Conservation (phyloP, 1,140 invertebrate genomes). For the Schlechtendalia chinensis region DNA sequence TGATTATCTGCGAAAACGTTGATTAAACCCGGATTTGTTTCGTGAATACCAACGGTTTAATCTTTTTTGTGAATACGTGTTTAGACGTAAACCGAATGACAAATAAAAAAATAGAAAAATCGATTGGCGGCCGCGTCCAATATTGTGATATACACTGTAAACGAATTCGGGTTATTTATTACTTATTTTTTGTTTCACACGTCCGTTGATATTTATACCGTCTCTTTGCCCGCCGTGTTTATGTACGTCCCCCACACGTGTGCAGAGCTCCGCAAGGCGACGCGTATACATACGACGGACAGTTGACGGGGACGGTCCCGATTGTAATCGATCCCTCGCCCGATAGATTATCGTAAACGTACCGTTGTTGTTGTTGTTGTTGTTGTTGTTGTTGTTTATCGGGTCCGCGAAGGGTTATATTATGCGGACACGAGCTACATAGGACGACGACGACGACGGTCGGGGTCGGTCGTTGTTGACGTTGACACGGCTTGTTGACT, state of each 20-base stretch:
- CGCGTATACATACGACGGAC: no score
- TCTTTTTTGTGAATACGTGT: neutral
- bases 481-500: conserved; percentile 29
- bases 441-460: no score
- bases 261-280: no score
- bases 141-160: no score
- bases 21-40: neutral
- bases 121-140: no score
- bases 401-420: conserved; percentile 24
- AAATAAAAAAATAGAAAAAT: no score
- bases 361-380: no score
- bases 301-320: neutral
- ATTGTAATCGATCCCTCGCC: conserved; percentile 26
- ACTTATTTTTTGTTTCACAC: conserved; percentile 4
- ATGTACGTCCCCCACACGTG: no score
- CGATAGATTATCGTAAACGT: neutral
- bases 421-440: conserved; percentile 26
- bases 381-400: conserved; percentile 28
- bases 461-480: conserved; percentile 1
- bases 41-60: neutral
- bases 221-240: no score
- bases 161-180: neutral
- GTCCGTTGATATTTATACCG: no score
- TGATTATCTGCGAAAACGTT: neutral
- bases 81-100: no score